Evolutionary conservation across 2,888 invertebrate genomes (phyloP).

Genomic region (Stenolophus ochropezus): DNA sequence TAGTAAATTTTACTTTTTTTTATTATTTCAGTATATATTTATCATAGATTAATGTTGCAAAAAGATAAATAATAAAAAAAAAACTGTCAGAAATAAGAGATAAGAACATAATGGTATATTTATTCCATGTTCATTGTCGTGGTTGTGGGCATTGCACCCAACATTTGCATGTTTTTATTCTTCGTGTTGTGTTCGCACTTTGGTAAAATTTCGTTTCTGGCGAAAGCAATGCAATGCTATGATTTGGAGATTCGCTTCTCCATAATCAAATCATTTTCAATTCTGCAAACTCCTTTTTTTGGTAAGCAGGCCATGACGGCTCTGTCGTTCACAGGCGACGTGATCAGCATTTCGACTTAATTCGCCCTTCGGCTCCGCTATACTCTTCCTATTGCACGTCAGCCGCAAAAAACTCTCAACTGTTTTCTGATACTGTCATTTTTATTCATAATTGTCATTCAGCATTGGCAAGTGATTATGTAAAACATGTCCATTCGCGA

Average conservation of each 20-base stretch:
- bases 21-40: too few relatives aligned
- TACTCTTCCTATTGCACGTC: not conserved
- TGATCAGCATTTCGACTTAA: conserved; percentile 51
- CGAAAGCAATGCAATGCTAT: not conserved
- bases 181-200: not conserved
- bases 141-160: too few relatives aligned
- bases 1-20: too few relatives aligned
- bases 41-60: too few relatives aligned
- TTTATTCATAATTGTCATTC: conserved; percentile 47
- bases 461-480: not conserved
- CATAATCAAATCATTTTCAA: conserved; percentile 39
- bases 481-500: not conserved
- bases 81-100: too few relatives aligned
- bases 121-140: too few relatives aligned
- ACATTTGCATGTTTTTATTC: not conserved
- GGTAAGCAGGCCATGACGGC: conserved; percentile 34
- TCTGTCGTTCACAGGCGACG: conserved; percentile 38
- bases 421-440: conserved; percentile 54
- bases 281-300: conserved; percentile 33
- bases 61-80: too few relatives aligned
- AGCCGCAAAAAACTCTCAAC: conserved; percentile 31
- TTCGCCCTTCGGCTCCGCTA: conserved; percentile 11
- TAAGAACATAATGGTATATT: too few relatives aligned
- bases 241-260: conserved; percentile 11
- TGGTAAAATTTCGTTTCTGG: not conserved